Conservation (phyloP, 1,140 invertebrate genomes). For the Rhizoglyphus robini region DNA sequence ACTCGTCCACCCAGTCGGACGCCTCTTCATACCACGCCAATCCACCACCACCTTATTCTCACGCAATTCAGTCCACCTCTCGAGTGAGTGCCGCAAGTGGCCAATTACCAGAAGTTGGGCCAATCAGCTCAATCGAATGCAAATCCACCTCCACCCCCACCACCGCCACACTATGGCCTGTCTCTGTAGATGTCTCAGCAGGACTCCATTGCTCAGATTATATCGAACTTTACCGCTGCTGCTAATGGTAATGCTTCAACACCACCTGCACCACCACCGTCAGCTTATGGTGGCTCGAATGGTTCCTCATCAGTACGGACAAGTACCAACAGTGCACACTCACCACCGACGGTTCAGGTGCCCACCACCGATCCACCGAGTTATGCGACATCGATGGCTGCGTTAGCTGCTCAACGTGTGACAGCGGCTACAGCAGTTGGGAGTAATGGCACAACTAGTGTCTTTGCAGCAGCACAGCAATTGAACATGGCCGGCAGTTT, state of each 20-base stretch:
- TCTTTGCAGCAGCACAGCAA: too few relatives aligned
- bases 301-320: too few relatives aligned
- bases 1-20: too few relatives aligned
- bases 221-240: too few relatives aligned
- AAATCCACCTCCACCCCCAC: conserved; percentile 31
- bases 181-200: background rate
- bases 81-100: background rate
- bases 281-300: too few relatives aligned
- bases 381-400: conserved; percentile 80
- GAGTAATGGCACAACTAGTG: background rate
- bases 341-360: conserved; percentile 31
- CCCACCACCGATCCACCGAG: conserved; percentile 77
- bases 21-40: background rate
- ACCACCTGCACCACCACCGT: background rate
- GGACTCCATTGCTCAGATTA: background rate
- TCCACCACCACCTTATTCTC: conserved; percentile 5
- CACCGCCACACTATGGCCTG: conserved; percentile 27
- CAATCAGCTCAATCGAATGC: background rate
- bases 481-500: background rate
- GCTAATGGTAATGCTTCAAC: background rate
- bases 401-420: conserved; percentile 51
- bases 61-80: too few relatives aligned
- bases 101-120: conserved; percentile 17
- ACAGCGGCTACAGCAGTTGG: conserved; percentile 28
- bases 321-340: background rate